A percentile compares a stretch with the other conserved stretches of the same genome.
phyloP scores from a whole-genome alignment of 2,888 invertebrate genomes.

The Eurytoma californica region DNA sequence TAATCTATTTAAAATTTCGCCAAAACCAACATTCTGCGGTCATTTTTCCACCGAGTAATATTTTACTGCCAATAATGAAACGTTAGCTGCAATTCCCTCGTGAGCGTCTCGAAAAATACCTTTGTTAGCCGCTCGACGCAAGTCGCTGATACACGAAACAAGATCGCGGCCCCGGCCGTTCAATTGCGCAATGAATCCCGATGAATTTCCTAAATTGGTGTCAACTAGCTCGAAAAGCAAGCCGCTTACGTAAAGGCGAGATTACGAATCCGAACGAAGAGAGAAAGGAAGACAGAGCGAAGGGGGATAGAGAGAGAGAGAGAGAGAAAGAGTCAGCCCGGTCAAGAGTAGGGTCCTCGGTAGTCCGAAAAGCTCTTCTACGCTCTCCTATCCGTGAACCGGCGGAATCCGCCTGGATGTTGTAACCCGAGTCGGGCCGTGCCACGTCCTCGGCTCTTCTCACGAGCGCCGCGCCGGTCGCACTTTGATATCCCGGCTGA shows the following conservation, averaged over 20 bases:
- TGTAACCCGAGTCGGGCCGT: background rate
- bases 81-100: too few relatives aligned
- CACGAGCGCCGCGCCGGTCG: constrained; percentile 48
- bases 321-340: background rate
- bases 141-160: background rate
- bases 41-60: too few relatives aligned
- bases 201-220: constrained; percentile 14
- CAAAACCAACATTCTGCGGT: too few relatives aligned
- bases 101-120: too few relatives aligned
- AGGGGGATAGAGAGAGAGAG: constrained; percentile 4
- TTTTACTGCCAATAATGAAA: too few relatives aligned
- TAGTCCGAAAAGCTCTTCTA: too few relatives aligned
- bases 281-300: background rate
- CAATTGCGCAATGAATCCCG: constrained; percentile 15
- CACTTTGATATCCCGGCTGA: constrained; percentile 57
- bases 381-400: too few relatives aligned
- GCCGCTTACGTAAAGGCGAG: background rate
- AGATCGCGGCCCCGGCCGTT: background rate
- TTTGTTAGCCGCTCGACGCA: too few relatives aligned
- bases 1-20: too few relatives aligned
- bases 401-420: background rate
- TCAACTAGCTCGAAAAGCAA: constrained; percentile 26
- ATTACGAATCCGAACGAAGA: constrained; percentile 11
- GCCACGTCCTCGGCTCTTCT: constrained; percentile 39
- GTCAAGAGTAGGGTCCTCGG: background rate